Percentiles rank a stretch among this genome's conserved stretches.
Evolutionary conservation across 2,113 vertebrate species (phyloP).

Genomic region (Naja naja): DNA sequence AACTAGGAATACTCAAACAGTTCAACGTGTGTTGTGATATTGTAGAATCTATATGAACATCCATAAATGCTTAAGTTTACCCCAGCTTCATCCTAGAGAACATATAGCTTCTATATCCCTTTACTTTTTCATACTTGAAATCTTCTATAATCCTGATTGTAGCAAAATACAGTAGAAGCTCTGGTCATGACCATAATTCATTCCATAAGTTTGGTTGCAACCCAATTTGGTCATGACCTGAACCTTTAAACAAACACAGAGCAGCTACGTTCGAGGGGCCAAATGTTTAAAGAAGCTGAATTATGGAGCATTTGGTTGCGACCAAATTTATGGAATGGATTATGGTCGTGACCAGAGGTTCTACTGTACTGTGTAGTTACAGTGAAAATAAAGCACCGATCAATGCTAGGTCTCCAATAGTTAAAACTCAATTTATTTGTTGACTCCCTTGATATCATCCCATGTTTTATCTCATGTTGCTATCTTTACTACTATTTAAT

Average conservation of each 20-base stretch:
- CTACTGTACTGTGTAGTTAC: neutral
- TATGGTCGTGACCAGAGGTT: too few species aligned
- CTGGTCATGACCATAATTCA: too few species aligned
- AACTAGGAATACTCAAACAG: neutral
- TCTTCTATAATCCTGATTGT: neutral
- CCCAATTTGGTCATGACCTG: too few species aligned
- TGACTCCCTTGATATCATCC: neutral
- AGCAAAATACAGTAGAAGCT: neutral
- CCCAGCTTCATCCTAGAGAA: neutral
- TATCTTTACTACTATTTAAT: neutral
- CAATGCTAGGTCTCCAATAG: neutral
- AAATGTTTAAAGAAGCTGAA: too few species aligned
- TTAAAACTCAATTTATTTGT: neutral
- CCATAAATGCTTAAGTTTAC: neutral
- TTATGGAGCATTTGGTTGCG: too few species aligned
- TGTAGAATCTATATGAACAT: neutral
- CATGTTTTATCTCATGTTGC: neutral
- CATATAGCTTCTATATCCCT: neutral
- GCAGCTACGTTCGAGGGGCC: too few species aligned
- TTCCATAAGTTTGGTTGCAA: too few species aligned
- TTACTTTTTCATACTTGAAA: neutral
- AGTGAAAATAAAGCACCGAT: neutral
- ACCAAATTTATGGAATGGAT: too few species aligned
- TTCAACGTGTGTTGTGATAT: neutral
- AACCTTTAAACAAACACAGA: too few species aligned